Conservation (phyloP, 2,797 vertebrate species). For the Loriculus beryllinus region DNA sequence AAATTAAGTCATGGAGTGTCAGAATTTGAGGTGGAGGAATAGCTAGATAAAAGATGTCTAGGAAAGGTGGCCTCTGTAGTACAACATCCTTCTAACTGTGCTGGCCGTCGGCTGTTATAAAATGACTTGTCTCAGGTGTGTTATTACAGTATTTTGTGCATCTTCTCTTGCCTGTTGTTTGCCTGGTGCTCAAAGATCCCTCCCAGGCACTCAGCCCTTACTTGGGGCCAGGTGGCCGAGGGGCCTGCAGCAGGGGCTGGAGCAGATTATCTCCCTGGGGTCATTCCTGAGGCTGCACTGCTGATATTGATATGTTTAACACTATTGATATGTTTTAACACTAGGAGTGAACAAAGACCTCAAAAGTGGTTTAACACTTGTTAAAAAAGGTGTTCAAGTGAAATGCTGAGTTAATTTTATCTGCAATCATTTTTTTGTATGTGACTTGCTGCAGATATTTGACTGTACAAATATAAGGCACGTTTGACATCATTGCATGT, state of each 20-base stretch:
- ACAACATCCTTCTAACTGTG: not conserved
- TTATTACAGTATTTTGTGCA: not conserved
- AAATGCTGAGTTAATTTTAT: not conserved
- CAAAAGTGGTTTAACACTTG: not conserved
- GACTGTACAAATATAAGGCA: not conserved
- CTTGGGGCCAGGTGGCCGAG: not conserved
- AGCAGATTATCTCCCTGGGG: not conserved
- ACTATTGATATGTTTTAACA: not conserved
- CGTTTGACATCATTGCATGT: rapidly evolving
- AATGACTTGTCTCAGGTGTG: not conserved
- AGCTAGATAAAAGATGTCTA: not conserved
- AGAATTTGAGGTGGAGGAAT: not conserved
- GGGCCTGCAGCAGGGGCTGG: not conserved
- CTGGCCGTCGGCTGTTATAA: rapidly evolving
- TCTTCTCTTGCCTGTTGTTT: not conserved
- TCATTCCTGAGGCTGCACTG: not conserved
- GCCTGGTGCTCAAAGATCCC: not conserved
- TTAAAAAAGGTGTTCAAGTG: not conserved
- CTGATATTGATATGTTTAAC: not conserved
- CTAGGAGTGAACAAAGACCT: not conserved
- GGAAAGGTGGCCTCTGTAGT: not conserved
- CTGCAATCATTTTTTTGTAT: not conserved
- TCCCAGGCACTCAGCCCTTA: not conserved
- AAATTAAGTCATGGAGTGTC: not conserved
- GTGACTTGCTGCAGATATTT: not conserved